Evolutionary conservation across 2,113 vertebrate genomes (phyloP).

Genomic region (Furnarius figulus): DNA sequence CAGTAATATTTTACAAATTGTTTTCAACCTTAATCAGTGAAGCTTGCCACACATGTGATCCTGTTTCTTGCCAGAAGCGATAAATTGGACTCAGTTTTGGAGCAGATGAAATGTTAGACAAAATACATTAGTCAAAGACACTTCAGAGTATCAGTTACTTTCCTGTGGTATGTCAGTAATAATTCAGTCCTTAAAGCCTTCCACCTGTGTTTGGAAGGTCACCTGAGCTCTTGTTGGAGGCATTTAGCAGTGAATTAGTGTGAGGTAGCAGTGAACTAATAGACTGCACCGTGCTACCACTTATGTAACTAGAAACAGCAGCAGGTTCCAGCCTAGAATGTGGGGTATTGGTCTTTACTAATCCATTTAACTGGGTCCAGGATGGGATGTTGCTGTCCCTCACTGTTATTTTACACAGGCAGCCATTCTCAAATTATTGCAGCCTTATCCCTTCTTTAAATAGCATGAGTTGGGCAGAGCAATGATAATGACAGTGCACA

Average conservation of each 20-base stretch:
- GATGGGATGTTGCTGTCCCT: not conserved
- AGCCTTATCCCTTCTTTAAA: not conserved
- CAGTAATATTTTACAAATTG: not conserved
- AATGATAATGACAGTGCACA: fast-evolving
- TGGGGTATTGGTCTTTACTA: not conserved
- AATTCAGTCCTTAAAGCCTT: constrained; percentile 58
- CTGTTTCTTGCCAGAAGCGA: constrained; percentile 45
- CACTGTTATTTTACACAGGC: not conserved
- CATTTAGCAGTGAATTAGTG: not conserved
- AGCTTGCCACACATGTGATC: not conserved
- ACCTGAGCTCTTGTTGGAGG: constrained; percentile 43
- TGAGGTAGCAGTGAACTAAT: not conserved
- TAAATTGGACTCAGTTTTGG: not conserved
- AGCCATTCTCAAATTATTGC: not conserved
- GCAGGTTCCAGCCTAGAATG: not conserved
- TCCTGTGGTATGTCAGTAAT: constrained; percentile 29
- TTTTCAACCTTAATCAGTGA: not conserved
- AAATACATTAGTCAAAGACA: constrained; percentile 41
- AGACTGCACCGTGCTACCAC: not conserved
- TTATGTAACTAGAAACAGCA: constrained; percentile 22
- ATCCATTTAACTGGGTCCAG: not conserved
- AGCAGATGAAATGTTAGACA: constrained; percentile 56
- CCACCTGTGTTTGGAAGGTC: constrained; percentile 45
- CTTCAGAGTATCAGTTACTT: constrained; percentile 58
- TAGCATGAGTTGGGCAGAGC: not conserved